Evolutionary conservation across 2,888 invertebrate genomes (phyloP), one percentile per base, ranked within the genome.

Genomic region (Pecten maximus): DNA sequence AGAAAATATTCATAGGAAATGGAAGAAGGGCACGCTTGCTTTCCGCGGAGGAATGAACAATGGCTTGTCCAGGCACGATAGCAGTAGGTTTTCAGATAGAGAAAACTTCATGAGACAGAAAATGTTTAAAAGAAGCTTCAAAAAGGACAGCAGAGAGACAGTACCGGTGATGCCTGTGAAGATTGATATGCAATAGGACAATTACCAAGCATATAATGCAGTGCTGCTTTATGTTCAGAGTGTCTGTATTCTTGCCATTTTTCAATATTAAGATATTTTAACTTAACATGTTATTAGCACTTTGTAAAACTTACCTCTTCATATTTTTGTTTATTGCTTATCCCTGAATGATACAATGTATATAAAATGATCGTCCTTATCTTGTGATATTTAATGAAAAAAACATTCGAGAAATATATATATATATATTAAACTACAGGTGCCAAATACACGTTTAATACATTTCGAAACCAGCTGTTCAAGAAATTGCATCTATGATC

Each of bases 81-180:
- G 92, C 89, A 88, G 93, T 89, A 91, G 94, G 89, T 92, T 91
- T 88, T 94, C 94, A 35, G 89, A 89, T 40, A 94, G 93, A 92
- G 87, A 92, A 39, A 92, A 94, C 40, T 91, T 93, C 16, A 93
- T 94, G 94, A 91, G 94, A 88, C 94, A 94, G 89, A 90, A 93
- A 91, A 94, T 94, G 94, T 94, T 93, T 90, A 94, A 94, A 91
- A 90, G 94, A 90, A 94, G 94, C 92, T 94, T 94, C 88, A 94
- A 93, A 91, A 93, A 92, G 87, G 91, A 91, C 39, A 93, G 93
- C 40, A 89, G 86, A 40, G 91, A 90, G 15, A 50, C 88, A 48
- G 40, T 28, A 39, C 44, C 40, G 15, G 2, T 28, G 19, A 40
- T 44, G 28, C 40, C 44, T 4, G 48, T 88, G 1, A 40, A 48